Evolutionary conservation across 2,888 invertebrate species (phyloP), one percentile per base, ranked within the genome.

Genomic region (Ormyrus rosae): DNA sequence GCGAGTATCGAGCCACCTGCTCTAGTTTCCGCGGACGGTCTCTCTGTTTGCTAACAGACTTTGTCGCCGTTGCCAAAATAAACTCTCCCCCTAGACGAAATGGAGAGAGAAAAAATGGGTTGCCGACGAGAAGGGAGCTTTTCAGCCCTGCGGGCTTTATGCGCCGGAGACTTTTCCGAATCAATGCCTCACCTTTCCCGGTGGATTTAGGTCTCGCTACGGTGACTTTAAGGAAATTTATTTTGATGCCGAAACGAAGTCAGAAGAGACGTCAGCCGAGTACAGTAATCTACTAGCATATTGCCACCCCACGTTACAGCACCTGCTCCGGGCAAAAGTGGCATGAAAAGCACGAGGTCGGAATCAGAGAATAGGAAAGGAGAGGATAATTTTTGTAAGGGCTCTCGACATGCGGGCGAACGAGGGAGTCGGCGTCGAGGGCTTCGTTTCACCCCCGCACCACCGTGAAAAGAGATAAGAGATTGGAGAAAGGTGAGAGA

Each of bases 1-100:
- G 34, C 45, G 55, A 81, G 84, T 88, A 87, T 87, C 86, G 86
- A 87, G 85, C 86, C 87, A 86, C 86, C 85, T 84, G 86, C 81
- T 86, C 86, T 83, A 87, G 85, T 87, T 87, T 86, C 79, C 53
- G 51, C 50, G 51, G 6, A 48, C 13, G 5, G 9, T 19, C 34
- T 64, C 50, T 60, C 61, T 71, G 73, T 81, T 74, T 81, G 72
- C 65, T 63, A 69, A 64, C 81, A 68, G 68, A 71, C 71, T 75
- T 75, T 48, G 61, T 13, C 19, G 68, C 10, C 11, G 55, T 56
- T 74, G 78, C 76, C 72, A 76, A 80, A 80, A 71, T 71, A 76
- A 75, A 71, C 53, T 56, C 53, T 65, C 65, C 3, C 34, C 34
- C 2, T 3, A 34, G 34, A 3, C 34, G 3, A 34, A 34, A 34